A percentile compares a stretch with the other conserved stretches of the same genome.
Evolutionary conservation across 2,113 vertebrate species (phyloP).

Genomic region (Cnemophilus loriae): DNA sequence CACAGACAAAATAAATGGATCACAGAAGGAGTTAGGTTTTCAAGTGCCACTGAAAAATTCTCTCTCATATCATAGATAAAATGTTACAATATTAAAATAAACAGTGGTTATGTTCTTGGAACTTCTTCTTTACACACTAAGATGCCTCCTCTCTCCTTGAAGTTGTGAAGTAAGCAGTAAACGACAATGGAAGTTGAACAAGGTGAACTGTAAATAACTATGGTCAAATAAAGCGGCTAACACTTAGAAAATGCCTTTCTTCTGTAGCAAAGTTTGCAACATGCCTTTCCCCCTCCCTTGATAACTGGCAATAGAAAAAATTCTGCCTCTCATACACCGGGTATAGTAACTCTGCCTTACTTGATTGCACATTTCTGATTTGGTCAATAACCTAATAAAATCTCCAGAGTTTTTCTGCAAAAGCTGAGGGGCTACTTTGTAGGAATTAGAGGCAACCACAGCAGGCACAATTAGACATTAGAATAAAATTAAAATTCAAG

Average conservation of each 20-base stretch:
- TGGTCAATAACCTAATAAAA: conserved; percentile 6
- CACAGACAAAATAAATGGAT: neutral
- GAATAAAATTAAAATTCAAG: conserved; percentile 28
- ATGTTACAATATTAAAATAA: neutral
- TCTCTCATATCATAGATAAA: neutral
- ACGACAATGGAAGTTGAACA: neutral
- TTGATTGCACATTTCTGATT: neutral
- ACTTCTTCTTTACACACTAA: neutral
- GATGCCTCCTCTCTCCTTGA: neutral
- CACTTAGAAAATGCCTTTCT: neutral
- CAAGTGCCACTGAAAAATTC: neutral
- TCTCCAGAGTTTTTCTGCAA: neutral
- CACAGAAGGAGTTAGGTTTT: neutral
- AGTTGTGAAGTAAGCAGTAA: neutral
- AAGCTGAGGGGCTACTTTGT: neutral
- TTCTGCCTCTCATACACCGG: neutral
- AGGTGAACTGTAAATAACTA: neutral
- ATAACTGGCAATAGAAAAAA: neutral
- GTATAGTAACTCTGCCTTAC: neutral
- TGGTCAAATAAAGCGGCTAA: neutral
- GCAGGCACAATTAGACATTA: neutral
- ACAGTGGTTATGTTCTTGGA: neutral
- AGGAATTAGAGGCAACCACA: neutral
- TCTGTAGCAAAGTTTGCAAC: neutral
- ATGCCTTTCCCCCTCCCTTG: neutral